Evolutionary conservation across 2,113 vertebrate species (phyloP).

Genomic region (Neomonachus schauinslandi): DNA sequence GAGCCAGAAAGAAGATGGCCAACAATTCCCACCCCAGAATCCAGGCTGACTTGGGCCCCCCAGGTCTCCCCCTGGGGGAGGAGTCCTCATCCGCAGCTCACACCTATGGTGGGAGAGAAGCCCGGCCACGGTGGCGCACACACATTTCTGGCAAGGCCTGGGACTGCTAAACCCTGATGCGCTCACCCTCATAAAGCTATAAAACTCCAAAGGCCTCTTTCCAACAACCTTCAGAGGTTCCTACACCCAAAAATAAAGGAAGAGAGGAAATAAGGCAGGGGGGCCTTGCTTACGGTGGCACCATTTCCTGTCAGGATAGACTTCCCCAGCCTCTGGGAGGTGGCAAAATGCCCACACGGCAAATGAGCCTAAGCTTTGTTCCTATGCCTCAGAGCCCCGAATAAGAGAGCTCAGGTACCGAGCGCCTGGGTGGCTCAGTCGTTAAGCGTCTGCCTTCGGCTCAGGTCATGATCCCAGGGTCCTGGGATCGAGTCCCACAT

Average conservation of each 20-base stretch:
- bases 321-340: neutral
- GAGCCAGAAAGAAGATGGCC: neutral
- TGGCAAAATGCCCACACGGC: neutral
- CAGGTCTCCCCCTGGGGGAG: rapidly evolving
- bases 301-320: neutral
- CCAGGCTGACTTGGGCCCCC: neutral
- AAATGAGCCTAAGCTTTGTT: neutral
- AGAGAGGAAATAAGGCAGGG: neutral
- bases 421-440: no score
- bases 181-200: neutral
- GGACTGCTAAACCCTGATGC: neutral
- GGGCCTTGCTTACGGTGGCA: neutral
- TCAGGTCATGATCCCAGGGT: no score
- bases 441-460: no score
- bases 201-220: neutral
- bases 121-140: neutral
- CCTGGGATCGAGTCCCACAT: no score
- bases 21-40: neutral
- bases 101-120: neutral
- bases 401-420: neutral
- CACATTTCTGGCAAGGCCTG: neutral
- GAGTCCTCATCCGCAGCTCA: neutral
- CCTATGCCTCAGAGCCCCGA: neutral
- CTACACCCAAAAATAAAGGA: neutral
- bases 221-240: neutral